These are phyloP conservation scores for Lucifuga dentata DNA, from an alignment of 2,113 vertebrate species.

Conservation along the genomic window DNA sequence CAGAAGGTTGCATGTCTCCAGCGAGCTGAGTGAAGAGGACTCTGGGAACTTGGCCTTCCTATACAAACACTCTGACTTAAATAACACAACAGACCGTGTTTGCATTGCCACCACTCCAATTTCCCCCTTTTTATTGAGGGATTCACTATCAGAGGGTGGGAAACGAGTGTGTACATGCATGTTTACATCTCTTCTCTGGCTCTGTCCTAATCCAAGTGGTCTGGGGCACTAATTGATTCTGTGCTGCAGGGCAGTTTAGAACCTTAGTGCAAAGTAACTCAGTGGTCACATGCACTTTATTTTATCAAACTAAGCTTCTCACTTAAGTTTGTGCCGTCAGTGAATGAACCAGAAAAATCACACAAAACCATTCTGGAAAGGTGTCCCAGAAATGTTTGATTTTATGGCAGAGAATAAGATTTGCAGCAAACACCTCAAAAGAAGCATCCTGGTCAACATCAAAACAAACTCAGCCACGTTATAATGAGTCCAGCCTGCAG, in stretches of 20 bases:
- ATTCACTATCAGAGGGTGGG: conserved; percentile 59
- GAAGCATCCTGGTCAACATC: conserved; percentile 37
- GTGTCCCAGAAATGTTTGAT: conserved; percentile 6
- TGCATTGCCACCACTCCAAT: conserved; percentile 67
- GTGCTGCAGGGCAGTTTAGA: conserved; percentile 35
- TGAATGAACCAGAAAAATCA: not conserved
- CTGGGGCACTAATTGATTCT: conserved; percentile 40
- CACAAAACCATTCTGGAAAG: not conserved
- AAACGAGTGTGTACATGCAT: conserved; percentile 36
- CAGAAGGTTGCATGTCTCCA: conserved; percentile 55
- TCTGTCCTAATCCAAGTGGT: conserved; percentile 27
- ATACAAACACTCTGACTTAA: conserved; percentile 66
- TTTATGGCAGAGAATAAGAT: conserved; percentile 18
- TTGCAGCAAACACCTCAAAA: conserved; percentile 26
- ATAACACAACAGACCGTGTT: conserved; percentile 67
- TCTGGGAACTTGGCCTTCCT: conserved; percentile 69
- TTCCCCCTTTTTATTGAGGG: conserved; percentile 66
- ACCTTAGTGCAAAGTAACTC: conserved; percentile 20
- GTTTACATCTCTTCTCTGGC: conserved; percentile 28
- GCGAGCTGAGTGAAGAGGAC: conserved; percentile 45
- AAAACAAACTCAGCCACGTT: conserved; percentile 26
- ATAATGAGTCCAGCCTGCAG: conserved; percentile 11
- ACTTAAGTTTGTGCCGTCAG: not conserved
- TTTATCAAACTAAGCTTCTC: conserved; percentile 3
- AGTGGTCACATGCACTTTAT: conserved; percentile 1